Conservation (phyloP, 2,797 vertebrate species). For the Meriones psammophilus region DNA sequence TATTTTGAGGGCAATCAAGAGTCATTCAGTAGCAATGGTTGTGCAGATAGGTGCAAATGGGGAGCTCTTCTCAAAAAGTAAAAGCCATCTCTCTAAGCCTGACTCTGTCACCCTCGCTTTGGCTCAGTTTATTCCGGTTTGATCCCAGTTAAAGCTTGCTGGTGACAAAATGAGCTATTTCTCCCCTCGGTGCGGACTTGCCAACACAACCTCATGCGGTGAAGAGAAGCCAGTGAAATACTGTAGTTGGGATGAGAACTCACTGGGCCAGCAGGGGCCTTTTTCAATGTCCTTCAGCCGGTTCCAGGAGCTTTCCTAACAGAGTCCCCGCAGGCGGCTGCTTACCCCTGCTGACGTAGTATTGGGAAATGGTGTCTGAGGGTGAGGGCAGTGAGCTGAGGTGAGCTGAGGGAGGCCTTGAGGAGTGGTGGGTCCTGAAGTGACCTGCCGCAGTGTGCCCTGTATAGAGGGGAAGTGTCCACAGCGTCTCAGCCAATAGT, state of each 20-base stretch:
- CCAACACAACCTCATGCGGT: neutral
- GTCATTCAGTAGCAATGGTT: slow-evolving; percentile 39
- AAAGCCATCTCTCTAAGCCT: neutral
- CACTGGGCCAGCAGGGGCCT: neutral
- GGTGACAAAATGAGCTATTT: neutral
- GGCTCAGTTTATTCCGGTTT: slow-evolving; percentile 20
- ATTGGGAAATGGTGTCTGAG: neutral
- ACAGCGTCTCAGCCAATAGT: neutral
- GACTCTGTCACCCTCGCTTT: neutral
- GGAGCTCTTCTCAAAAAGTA: slow-evolving; percentile 37
- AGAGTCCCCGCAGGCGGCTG: neutral
- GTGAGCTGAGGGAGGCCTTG: neutral
- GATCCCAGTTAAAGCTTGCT: slow-evolving; percentile 58
- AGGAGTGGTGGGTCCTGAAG: neutral
- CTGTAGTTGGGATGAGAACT: neutral
- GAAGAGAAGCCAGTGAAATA: neutral
- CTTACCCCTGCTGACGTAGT: neutral
- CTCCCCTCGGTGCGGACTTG: neutral
- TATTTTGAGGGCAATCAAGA: slow-evolving; percentile 69
- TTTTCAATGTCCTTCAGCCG: neutral
- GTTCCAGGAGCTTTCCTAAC: neutral
- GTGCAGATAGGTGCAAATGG: slow-evolving; percentile 63
- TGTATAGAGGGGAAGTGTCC: neutral
- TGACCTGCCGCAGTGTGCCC: neutral
- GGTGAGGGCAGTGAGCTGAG: neutral